Percentiles rank a stretch among this genome's conserved stretches.
Conservation (phyloP, 2,888 invertebrate genomes). For the Encarsia formosa region DNA sequence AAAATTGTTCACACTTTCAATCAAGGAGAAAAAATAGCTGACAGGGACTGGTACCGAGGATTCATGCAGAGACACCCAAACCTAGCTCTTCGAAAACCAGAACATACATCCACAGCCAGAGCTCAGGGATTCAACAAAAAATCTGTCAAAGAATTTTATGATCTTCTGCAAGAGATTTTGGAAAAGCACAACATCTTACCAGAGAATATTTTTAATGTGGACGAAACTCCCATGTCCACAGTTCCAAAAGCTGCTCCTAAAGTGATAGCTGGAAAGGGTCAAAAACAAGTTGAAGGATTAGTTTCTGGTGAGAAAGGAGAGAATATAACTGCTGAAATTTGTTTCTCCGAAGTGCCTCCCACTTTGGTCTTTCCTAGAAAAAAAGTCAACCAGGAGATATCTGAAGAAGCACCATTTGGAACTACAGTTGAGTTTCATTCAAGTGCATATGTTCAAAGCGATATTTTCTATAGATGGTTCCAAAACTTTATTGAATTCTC, state of each 20-base stretch:
- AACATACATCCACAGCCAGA: not conserved
- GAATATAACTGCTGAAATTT: not conserved
- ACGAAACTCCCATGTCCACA: not conserved
- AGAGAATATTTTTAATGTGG: not conserved
- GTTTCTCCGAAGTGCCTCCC: not conserved
- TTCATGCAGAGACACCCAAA: not conserved
- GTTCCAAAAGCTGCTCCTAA: not conserved
- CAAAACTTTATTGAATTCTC: not conserved
- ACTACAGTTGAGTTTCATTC: not conserved
- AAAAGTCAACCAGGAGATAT: not conserved
- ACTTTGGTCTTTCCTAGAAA: not conserved
- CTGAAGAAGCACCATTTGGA: not conserved
- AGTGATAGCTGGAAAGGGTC: not conserved
- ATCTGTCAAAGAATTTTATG: not conserved
- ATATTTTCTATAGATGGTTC: not conserved
- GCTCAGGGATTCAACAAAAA: not conserved
- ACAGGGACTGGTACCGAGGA: constrained; percentile 24
- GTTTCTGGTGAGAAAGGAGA: not conserved
- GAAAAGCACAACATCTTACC: not conserved
- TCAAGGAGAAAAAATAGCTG: constrained; percentile 23
- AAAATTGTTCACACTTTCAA: constrained; percentile 29
- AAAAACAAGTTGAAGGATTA: not conserved
- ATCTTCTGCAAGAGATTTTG: not conserved
- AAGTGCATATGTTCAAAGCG: not conserved
- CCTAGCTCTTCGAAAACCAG: not conserved